Evolutionary conservation across 1,140 invertebrate genomes (phyloP), one percentile per base, ranked within the genome.

Genomic region (Papilio polyxenes): DNA sequence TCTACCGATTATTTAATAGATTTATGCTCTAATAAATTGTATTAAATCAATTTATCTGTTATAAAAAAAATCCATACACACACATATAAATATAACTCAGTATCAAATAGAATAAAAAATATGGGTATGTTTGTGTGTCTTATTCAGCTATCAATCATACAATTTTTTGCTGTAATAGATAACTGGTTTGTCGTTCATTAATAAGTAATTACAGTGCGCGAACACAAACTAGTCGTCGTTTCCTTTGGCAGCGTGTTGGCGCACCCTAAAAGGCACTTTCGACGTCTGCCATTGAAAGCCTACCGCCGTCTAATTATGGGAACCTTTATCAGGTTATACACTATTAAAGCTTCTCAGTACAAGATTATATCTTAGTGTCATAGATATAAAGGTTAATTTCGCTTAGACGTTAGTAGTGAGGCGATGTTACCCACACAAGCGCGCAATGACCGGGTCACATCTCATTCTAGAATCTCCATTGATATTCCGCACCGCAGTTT

Each of bases 381-480:
- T 59, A 11, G 31, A 2, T 1, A 75, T 85, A 87, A 75, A 83
- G 75, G 44, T 37, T 49, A 85, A 74, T 79, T 82, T 88, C 48
- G 37, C 11, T 76, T 80, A 37, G 37, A 56, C 51, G 75, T 20
- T 59, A 23, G 23, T 51, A 20, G 48, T 49, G 17, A 65, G 72
- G 75, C 20, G 75, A n/a, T 69, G 83, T 76, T 8, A 75, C 85
- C 83, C 89, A 91, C 91, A 92, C 92, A 90, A 44, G 17, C 86
- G 82, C 87, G 77, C 87, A 69, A 3, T 90, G 89, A 91, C 91
- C 90, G 87, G 91, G 90, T 92, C 90, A 89, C 80, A 86, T 83
- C 88, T 85, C 90, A 91, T 91, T 89, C 89, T 90, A 90, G 86
- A 88, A 89, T 88, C 87, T 89, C 92, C 90, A 93, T 92, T 93